These are phyloP conservation scores for Melolontha melolontha DNA, from an alignment of 2,888 invertebrate species.

Conservation along the genomic window DNA sequence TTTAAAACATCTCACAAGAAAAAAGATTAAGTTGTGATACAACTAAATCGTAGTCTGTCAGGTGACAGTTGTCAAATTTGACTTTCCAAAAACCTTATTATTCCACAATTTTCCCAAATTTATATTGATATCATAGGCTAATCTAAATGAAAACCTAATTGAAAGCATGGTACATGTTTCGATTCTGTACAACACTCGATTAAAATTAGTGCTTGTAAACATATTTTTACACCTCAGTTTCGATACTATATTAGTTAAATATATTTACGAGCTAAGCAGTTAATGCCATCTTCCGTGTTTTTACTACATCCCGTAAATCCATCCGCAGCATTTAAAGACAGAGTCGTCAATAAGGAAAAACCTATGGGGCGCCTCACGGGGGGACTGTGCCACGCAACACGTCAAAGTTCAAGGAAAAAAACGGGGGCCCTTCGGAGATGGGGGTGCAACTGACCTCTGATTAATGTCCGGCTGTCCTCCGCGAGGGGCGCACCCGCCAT, in stretches of 20 bases:
- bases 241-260: conserved; percentile 4
- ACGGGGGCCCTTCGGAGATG: not conserved
- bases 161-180: too few species aligned
- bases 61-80: too few species aligned
- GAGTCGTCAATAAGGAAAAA: conserved; percentile 29
- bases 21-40: too few species aligned
- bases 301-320: conserved; percentile 20
- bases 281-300: conserved; percentile 10
- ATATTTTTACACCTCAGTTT: too few species aligned
- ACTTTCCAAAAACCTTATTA: too few species aligned
- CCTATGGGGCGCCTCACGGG: not conserved
- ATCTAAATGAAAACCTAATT: too few species aligned
- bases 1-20: too few species aligned
- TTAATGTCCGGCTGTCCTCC: conserved; percentile 47
- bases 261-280: conserved; percentile 13
- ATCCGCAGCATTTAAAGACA: conserved; percentile 26
- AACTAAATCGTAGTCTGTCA: too few species aligned
- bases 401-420: conserved; percentile 13
- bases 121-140: too few species aligned
- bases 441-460: conserved; percentile 43
- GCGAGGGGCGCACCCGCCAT: conserved; percentile 44
- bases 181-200: too few species aligned
- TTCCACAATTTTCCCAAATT: too few species aligned
- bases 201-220: too few species aligned
- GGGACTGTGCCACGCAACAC: conserved; percentile 2